phyloP scores from a whole-genome alignment of 2,113 vertebrate species.

The Paradoxurus hermaphroditus region DNA sequence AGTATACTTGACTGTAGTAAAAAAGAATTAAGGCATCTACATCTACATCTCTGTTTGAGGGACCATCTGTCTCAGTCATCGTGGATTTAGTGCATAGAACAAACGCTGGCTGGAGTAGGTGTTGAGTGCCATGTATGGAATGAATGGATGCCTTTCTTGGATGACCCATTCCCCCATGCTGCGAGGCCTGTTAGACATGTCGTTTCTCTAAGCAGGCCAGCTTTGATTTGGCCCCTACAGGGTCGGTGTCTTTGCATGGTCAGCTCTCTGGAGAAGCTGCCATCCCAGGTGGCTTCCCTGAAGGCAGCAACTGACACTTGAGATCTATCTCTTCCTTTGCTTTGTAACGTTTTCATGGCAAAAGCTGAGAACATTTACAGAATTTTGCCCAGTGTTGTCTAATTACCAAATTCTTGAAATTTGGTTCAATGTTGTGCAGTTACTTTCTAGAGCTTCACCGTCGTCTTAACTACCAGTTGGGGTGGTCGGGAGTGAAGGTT shows the following conservation, averaged over 20 bases:
- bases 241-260: not conserved
- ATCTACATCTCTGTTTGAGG: not conserved
- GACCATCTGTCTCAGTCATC: not conserved
- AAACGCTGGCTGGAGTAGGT: not conserved
- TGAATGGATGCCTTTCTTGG: not conserved
- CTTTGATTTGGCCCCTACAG: not conserved
- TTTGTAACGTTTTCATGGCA: constrained; percentile 53
- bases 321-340: constrained; percentile 27
- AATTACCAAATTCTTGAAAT: constrained; percentile 54
- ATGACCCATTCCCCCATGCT: not conserved
- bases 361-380: constrained; percentile 52
- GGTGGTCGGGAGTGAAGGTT: not conserved
- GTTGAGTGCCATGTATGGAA: not conserved
- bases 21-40: not conserved
- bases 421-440: constrained; percentile 33
- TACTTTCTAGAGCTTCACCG: not conserved
- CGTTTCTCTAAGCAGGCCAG: not conserved
- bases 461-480: not conserved
- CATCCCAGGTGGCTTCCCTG: not conserved
- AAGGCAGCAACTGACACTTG: constrained; percentile 38
- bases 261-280: constrained; percentile 30
- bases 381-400: constrained; percentile 40
- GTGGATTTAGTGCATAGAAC: not conserved
- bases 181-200: not conserved
- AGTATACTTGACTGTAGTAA: not conserved